These are phyloP conservation scores for Drosophila bocki DNA, from an alignment of 1,140 invertebrate genomes.

Conservation along the genomic window DNA sequence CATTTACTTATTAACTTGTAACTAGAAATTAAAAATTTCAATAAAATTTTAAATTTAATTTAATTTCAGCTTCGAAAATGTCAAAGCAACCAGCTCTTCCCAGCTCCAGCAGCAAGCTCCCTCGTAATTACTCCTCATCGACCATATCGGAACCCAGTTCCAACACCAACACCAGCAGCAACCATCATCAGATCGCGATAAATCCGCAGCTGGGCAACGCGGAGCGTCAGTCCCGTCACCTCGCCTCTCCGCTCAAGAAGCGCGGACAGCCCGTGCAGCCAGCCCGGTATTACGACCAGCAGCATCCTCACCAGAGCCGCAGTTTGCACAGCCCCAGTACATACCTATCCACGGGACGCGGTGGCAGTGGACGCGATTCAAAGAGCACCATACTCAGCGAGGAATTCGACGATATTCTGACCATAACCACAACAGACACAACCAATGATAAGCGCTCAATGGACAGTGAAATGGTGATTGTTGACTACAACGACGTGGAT, in stretches of 20 bases:
- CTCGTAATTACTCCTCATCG: constrained; percentile 70
- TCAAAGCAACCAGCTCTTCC: constrained; percentile 35
- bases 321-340: constrained; percentile 68
- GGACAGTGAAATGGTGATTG: constrained; percentile 81
- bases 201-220: constrained; percentile 38
- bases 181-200: constrained; percentile 25
- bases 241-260: constrained; percentile 79
- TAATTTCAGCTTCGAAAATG: constrained; percentile 50
- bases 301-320: constrained; percentile 52
- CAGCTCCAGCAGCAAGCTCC: constrained; percentile 41
- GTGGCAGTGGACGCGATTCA: constrained; percentile 74
- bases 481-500: constrained; percentile 79
- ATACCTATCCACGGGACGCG: constrained; percentile 58
- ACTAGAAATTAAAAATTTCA: background rate
- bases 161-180: constrained; percentile 70
- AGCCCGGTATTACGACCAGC: constrained; percentile 69
- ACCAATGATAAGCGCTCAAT: constrained; percentile 58
- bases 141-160: constrained; percentile 83
- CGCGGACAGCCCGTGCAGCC: constrained; percentile 57
- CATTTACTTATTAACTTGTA: background rate
- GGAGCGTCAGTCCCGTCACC: constrained; percentile 77
- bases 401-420: constrained; percentile 84
- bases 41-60: background rate
- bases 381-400: constrained; percentile 83
- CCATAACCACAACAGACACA: constrained; percentile 80